phyloP scores from a whole-genome alignment of 2,797 vertebrate species.

The Denticeps clupeoides region DNA sequence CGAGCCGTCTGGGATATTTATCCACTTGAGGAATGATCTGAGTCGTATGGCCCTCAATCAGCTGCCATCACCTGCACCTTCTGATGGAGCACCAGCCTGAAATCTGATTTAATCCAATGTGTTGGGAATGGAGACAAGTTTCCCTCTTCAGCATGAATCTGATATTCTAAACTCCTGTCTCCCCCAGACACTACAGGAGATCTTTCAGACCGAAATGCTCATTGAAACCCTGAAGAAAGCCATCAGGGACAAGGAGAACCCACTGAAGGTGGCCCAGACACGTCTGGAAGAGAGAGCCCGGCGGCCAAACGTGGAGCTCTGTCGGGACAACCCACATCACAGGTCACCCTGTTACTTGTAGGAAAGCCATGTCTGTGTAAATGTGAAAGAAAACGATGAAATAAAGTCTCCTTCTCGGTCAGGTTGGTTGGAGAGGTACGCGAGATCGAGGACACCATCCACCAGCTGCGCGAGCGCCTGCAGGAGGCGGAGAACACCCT shows the following conservation, averaged over 20 bases:
- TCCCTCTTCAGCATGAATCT: background rate
- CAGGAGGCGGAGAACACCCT: slow-evolving; percentile 71
- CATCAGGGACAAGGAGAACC: slow-evolving; percentile 71
- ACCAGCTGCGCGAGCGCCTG: slow-evolving; percentile 69
- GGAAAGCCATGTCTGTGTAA: background rate
- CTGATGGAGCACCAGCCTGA: no score
- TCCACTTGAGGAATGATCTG: no score
- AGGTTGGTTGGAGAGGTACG: slow-evolving; percentile 79
- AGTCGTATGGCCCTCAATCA: no score
- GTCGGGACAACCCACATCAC: slow-evolving; percentile 74
- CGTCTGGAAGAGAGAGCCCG: slow-evolving; percentile 76
- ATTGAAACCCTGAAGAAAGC: slow-evolving; percentile 76
- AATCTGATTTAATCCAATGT: no score
- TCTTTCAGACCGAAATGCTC: slow-evolving; percentile 79
- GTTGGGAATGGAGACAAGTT: background rate
- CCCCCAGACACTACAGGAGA: slow-evolving; percentile 79
- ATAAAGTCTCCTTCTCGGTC: background rate
- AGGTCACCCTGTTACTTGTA: no score
- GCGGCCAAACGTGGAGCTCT: slow-evolving; percentile 81
- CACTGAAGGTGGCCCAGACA: slow-evolving; percentile 85
- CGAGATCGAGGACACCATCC: slow-evolving; percentile 78
- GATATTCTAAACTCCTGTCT: no score
- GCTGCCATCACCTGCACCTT: no score
- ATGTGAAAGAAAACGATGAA: background rate
- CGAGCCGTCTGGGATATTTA: background rate